phyloP scores from a whole-genome alignment of 2,888 invertebrate species.

The Lochmaea capreae region DNA sequence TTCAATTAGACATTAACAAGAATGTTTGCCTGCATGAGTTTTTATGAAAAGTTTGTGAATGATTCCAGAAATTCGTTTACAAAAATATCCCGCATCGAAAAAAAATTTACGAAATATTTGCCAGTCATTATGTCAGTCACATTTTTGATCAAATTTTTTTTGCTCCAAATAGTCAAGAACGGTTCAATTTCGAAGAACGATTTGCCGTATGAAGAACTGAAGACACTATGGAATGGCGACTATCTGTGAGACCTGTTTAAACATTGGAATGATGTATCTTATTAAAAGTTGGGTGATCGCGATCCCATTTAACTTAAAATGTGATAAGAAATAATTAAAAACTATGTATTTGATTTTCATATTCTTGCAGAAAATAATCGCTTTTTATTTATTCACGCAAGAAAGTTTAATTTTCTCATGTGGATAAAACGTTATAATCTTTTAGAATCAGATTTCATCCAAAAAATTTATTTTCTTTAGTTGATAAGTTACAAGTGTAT shows the following conservation, averaged over 20 bases:
- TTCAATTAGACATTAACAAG: not conserved
- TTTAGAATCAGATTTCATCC: too few species aligned
- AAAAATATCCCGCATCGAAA: conserved; percentile 19
- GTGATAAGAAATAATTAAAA: not conserved
- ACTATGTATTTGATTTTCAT: too few species aligned
- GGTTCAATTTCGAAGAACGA: conserved; percentile 29
- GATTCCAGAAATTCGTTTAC: conserved; percentile 28
- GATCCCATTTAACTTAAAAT: not conserved
- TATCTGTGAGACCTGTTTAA: conserved; percentile 43
- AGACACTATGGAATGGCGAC: conserved; percentile 51
- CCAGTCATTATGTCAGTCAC: conserved; percentile 27
- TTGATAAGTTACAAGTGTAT: too few species aligned
- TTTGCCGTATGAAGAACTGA: conserved; percentile 42
- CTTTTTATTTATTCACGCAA: too few species aligned
- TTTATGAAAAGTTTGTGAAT: not conserved
- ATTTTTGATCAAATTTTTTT: conserved; percentile 32
- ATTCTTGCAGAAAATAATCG: too few species aligned
- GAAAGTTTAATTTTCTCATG: too few species aligned
- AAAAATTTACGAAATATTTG: conserved; percentile 25
- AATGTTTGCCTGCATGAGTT: not conserved
- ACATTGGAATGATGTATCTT: conserved; percentile 12
- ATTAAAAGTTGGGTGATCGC: conserved; percentile 4
- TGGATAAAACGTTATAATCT: too few species aligned
- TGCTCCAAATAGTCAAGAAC: conserved; percentile 19
- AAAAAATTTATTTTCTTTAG: too few species aligned